Conservation (phyloP, 2,113 vertebrate genomes). For the Collichthys lucidus region DNA sequence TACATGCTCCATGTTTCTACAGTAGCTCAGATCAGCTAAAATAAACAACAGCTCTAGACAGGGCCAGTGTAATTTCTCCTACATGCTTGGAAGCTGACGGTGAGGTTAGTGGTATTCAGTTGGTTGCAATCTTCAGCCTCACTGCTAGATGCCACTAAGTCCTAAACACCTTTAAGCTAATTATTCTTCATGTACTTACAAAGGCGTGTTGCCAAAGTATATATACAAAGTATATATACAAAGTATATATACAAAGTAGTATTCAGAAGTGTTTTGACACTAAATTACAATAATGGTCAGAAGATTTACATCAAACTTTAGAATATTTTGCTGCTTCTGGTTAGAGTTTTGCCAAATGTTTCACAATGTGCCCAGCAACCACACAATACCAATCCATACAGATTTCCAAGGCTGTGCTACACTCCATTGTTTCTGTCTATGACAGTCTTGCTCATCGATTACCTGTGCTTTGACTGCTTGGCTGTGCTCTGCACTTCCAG, state of each 20-base stretch:
- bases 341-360: not conserved
- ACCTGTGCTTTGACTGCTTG: not conserved
- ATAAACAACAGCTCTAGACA: too few species aligned
- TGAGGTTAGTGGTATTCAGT: too few species aligned
- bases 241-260: too few species aligned
- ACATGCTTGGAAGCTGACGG: too few species aligned
- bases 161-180: too few species aligned
- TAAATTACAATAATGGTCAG: not conserved
- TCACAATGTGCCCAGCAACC: not conserved
- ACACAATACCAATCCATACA: not conserved
- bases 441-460: not conserved
- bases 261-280: too few species aligned
- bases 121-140: too few species aligned
- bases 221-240: too few species aligned
- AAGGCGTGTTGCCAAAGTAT: not conserved
- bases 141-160: too few species aligned
- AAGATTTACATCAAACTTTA: not conserved
- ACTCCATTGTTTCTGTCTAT: not conserved
- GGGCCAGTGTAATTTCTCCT: too few species aligned
- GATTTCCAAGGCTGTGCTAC: not conserved
- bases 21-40: too few species aligned
- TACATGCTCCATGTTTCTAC: too few species aligned
- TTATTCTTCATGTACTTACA: not conserved
- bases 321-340: not conserved
- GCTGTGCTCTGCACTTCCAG: not conserved